Evolutionary conservation across 53 echinoderm and acorn worm species (phyloP), one percentile per base, ranked within the genome.

Genomic region (Actinopyga echinites): DNA sequence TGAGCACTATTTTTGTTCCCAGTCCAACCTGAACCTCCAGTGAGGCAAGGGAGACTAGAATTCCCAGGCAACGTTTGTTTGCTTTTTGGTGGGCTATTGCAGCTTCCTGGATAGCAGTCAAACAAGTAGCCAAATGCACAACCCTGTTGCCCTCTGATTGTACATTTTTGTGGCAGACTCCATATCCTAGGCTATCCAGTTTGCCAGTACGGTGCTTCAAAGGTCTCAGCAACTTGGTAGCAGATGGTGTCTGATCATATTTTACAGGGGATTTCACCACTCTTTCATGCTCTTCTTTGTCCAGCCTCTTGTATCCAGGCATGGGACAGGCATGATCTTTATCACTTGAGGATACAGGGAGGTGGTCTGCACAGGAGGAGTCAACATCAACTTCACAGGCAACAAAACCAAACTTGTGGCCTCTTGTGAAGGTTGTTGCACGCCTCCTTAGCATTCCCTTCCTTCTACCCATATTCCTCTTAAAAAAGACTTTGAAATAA

Each of bases 381-480:
- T 17, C 17, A 49, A 49, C 49, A 49, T 49, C 49, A 15, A 49
- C 49, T 49, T 17, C 49, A 49, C 49, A 49, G 49, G 49, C 49
- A 49, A 13, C 49, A 49, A 40, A 43, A 29, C 74, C 74, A 26
- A 45, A 44, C 23, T 24, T n/a, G 74, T 74, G 8, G 21, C 74
- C 74, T 26, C 8, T 74, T 30, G n/a, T 74, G 30, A 74, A 74
- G 74, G 24, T 24, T 43, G 74, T 24, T 74, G 44, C 8, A 8
- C 43, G 9, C 74, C 43, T 44, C 8, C 12, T 7, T n/a, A n/a
- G 15, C 74, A 74, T 74, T 22, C 74, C 74, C 22, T 74, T 74
- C 74, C 74, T 74, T 52, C 74, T 74, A 45, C 45, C 74, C 54
- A 74, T 53, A 31, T 36, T 68, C 8, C 17, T 49, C 0, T 49